Base-by-base conservation (phyloP, 2,797 vertebrate genomes). In the Spinibarbus caldwelli region DNA sequence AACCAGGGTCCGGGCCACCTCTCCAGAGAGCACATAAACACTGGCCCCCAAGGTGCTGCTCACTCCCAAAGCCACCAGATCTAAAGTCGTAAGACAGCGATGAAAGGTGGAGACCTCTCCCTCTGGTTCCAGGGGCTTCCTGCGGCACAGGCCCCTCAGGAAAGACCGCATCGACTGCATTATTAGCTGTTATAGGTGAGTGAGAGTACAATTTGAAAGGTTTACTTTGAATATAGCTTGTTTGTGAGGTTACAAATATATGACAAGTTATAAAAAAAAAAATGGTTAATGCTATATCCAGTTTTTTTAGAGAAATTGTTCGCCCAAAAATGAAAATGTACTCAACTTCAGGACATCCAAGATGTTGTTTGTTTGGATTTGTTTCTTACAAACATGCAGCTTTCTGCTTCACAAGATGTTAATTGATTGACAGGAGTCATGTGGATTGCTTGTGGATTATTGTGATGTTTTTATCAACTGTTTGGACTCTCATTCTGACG, bases 21-120 rank as follows among this genome's bases (percentile, higher is more conserved):
- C 96, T 52, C 97, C 97, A 0, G 96, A 95, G 84, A 98, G 93
- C 62, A 97, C 89, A 0, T 97, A 97, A 49, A 97, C 96, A 1
- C 96, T 95, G 0, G 96, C 96, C 0, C 96, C 96, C 41, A 96
- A 91, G 0, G 95, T 96, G 92, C 95, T 96, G 82, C 96, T 95
- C 86, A 96, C 95, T 0, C 95, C 96, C 0, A 96, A 94, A 85
- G 95, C 95, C 45, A 96, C 87, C 59, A 98, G 93, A 87, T 98
- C 97, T 88, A 95, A 0, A 0, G 95, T 93, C 86, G 94, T 94
- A 36, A 98, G 93, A 92, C 96, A 98, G 88, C 96, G 94, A 67
- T 85, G 80, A 70, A 97, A 96, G 0, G 91, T 92, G 54, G 96
- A 96, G 91, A 92, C 80, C 87, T 94, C 95, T n/a, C 91, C 86